A percentile compares a stretch with the other conserved stretches of the same genome.
phyloP scores from a whole-genome alignment of 2,797 vertebrate species.

The Triplophysa yarkandensis region DNA sequence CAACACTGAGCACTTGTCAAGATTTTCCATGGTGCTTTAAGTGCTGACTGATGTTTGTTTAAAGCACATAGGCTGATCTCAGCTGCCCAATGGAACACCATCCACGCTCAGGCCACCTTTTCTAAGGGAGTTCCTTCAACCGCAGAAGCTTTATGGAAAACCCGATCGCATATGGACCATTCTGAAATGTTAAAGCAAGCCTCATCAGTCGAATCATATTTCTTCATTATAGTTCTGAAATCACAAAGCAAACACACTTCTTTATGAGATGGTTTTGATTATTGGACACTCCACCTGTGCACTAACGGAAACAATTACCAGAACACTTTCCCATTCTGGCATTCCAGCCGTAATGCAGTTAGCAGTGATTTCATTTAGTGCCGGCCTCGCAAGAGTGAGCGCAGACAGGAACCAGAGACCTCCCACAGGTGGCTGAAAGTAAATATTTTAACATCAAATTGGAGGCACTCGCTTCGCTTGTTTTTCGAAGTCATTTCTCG shows the following conservation, averaged over 20 bases:
- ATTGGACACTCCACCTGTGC: conserved; percentile 19
- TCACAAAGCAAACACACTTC: neutral
- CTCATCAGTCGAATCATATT: neutral
- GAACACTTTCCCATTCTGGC: conserved; percentile 23
- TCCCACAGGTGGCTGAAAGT: conserved; percentile 48
- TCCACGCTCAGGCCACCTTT: neutral
- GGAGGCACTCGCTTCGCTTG: conserved; percentile 38
- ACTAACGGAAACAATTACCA: conserved; percentile 40
- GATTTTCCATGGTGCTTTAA: neutral
- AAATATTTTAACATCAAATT: conserved; percentile 60
- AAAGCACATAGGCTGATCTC: neutral
- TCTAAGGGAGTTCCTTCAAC: neutral
- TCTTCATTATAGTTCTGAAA: neutral
- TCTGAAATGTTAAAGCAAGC: neutral
- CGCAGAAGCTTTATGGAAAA: neutral
- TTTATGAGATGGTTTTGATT: neutral
- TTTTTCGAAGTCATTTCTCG: conserved; percentile 47
- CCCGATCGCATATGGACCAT: neutral
- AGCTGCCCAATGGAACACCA: neutral
- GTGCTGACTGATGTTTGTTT: neutral
- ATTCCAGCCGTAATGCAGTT: conserved; percentile 37
- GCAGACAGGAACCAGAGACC: conserved; percentile 43
- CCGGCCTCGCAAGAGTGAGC: conserved; percentile 28
- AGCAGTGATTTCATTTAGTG: conserved; percentile 36
- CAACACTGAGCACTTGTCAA: neutral